A percentile compares a stretch with the other conserved stretches of the same genome.
Conservation (phyloP, 2,888 invertebrate genomes). For the Dryobotodes eremita region DNA sequence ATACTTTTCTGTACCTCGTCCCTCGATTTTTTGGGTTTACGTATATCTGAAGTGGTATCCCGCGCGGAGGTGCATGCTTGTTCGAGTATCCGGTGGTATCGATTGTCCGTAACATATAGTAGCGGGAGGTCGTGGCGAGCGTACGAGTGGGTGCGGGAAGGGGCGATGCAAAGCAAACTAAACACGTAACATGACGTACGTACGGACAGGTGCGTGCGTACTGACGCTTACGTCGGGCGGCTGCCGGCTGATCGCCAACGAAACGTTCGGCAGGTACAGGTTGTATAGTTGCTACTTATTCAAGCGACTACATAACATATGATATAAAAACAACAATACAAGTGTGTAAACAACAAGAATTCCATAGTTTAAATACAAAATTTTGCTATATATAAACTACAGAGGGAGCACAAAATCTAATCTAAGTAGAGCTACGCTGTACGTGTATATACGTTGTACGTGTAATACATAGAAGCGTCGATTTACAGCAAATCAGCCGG, state of each 20-base stretch:
- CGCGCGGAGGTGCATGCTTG: slow-evolving; percentile 39
- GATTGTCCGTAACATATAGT: slow-evolving; percentile 4
- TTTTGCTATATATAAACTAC: slow-evolving; percentile 50
- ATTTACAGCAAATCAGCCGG: slow-evolving; percentile 58
- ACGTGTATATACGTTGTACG: slow-evolving; percentile 44
- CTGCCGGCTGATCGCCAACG: slow-evolving; percentile 61
- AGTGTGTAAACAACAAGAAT: slow-evolving; percentile 35
- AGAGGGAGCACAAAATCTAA: slow-evolving; percentile 44
- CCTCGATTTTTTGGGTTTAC: neutral
- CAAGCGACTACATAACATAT: slow-evolving; percentile 55
- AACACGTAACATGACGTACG: slow-evolving; percentile 67
- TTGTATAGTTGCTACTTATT: slow-evolving; percentile 33
- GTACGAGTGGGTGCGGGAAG: slow-evolving; percentile 74
- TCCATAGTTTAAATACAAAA: slow-evolving; percentile 23
- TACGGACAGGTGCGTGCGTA: slow-evolving; percentile 66
- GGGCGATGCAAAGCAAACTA: slow-evolving; percentile 84
- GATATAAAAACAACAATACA: slow-evolving; percentile 31
- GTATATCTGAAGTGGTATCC: slow-evolving; percentile 14
- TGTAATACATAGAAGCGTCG: slow-evolving; percentile 50
- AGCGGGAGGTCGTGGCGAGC: slow-evolving; percentile 69
- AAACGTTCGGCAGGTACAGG: slow-evolving; percentile 18
- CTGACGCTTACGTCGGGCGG: slow-evolving; percentile 59
- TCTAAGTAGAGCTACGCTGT: slow-evolving; percentile 46
- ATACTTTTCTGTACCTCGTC: slow-evolving; percentile 7
- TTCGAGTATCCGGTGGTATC: neutral